Evolutionary conservation across 2,797 vertebrate genomes (phyloP).

Genomic region (Etheostoma perlongum): DNA sequence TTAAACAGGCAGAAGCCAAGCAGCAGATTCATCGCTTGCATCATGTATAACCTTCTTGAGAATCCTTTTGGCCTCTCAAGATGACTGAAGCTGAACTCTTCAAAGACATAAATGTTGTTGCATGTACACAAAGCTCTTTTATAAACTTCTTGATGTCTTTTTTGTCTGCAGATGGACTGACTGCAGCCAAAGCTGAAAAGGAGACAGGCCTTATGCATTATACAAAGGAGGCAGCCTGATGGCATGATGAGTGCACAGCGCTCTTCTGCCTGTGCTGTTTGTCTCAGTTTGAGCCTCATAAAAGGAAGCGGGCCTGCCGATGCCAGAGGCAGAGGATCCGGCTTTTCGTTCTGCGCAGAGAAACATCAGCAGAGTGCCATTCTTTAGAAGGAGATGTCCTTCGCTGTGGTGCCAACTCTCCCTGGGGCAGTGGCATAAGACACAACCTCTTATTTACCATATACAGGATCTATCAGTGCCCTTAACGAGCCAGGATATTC

Average conservation of each 20-base stretch:
- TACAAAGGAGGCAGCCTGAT: conserved; percentile 81
- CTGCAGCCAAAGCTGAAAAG: conserved; percentile 68
- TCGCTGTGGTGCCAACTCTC: conserved; percentile 78
- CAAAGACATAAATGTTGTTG: conserved; percentile 70
- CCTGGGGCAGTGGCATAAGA: conserved; percentile 70
- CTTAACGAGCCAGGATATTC: conserved; percentile 80
- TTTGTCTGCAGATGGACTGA: conserved; percentile 68
- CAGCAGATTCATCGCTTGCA: not conserved
- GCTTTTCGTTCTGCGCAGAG: conserved; percentile 70
- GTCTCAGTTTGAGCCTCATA: conserved; percentile 84
- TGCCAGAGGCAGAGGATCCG: conserved; percentile 82
- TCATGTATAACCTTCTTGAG: conserved; percentile 43
- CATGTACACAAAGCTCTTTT: conserved; percentile 73
- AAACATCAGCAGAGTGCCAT: conserved; percentile 68
- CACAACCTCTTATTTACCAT: conserved; percentile 82
- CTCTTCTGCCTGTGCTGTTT: conserved; percentile 76
- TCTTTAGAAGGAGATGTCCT: conserved; percentile 83
- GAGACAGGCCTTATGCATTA: conserved; percentile 74
- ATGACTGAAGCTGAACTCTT: conserved; percentile 72
- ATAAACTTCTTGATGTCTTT: conserved; percentile 71
- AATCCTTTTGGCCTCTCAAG: conserved; percentile 42
- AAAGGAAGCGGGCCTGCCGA: conserved; percentile 85
- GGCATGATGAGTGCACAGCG: conserved; percentile 70
- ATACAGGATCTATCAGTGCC: conserved; percentile 75
- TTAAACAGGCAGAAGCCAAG: conserved; percentile 25